Evolutionary conservation across 1,140 invertebrate genomes (phyloP).

Genomic region (Ceratitis capitata): DNA sequence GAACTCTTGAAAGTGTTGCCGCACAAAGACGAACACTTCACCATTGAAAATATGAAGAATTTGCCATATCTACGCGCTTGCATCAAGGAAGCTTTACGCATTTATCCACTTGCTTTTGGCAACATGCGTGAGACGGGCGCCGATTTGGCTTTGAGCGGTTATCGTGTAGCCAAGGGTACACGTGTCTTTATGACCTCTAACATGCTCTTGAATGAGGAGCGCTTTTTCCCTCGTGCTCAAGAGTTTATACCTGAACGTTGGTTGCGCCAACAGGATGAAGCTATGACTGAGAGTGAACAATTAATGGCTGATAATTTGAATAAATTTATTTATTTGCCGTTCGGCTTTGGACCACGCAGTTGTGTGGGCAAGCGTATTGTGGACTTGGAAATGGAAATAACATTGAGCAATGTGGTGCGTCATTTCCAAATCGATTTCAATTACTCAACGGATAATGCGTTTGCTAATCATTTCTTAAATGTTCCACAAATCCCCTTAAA

Average conservation of each 20-base stretch:
- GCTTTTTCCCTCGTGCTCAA: conserved; percentile 67
- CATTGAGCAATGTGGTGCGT: conserved; percentile 70
- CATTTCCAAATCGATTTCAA: conserved; percentile 68
- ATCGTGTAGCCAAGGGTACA: conserved; percentile 71
- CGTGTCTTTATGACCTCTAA: conserved; percentile 63
- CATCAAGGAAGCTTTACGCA: conserved; percentile 72
- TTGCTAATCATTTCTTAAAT: conserved; percentile 47
- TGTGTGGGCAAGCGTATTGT: conserved; percentile 74
- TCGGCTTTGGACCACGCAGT: conserved; percentile 71
- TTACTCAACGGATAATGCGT: conserved; percentile 47
- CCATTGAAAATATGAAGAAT: conserved; percentile 67
- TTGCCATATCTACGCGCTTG: conserved; percentile 73
- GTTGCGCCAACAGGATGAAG: conserved; percentile 58
- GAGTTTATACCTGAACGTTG: conserved; percentile 72
- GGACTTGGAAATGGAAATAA: conserved; percentile 75
- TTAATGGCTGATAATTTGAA: conserved; percentile 66
- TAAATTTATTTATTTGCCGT: conserved; percentile 70
- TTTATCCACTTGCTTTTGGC: conserved; percentile 68
- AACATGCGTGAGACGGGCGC: conserved; percentile 67
- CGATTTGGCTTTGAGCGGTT: conserved; percentile 70
- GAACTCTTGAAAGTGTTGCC: conserved; percentile 70
- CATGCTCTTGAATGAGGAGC: conserved; percentile 65
- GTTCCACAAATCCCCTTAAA: conserved; percentile 56
- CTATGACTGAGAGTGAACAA: background rate
- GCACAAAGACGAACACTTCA: conserved; percentile 66